Evolutionary conservation across 1,140 invertebrate species (phyloP).

Genomic region (Chlorops oryzae): DNA sequence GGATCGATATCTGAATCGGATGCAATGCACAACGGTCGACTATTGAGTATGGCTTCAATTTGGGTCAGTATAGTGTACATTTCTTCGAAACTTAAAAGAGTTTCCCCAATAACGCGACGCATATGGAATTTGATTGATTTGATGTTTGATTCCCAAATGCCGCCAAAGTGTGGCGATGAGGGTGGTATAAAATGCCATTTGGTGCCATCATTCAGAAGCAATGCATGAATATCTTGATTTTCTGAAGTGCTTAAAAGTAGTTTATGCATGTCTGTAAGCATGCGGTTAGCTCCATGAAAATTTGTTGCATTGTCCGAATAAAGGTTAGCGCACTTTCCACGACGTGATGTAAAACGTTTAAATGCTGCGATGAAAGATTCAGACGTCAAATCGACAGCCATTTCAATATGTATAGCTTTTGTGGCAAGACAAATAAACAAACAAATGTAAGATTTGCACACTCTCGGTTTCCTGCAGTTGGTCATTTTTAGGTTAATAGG

Average conservation of each 20-base stretch:
- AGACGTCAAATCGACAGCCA: constrained; percentile 16
- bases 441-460: constrained; percentile 16
- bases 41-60: constrained; percentile 34
- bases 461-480: not conserved
- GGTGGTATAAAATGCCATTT: constrained; percentile 29
- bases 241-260: not conserved
- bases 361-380: constrained; percentile 34
- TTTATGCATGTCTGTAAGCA: not conserved
- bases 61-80: constrained; percentile 25
- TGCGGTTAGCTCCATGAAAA: constrained; percentile 18
- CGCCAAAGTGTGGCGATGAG: constrained; percentile 29
- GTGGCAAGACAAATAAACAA: constrained; percentile 22
- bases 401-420: constrained; percentile 31
- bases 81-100: constrained; percentile 29
- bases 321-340: constrained; percentile 28
- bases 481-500: constrained; percentile 22
- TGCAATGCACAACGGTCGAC: constrained; percentile 29
- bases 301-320: constrained; percentile 35
- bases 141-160: constrained; percentile 32
- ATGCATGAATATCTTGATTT: not conserved
- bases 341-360: constrained; percentile 34
- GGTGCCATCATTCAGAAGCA: no score
- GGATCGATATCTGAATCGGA: constrained; percentile 27
- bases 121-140: constrained; percentile 32
- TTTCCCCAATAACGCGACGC: constrained; percentile 20